Evolutionary conservation across 2,888 invertebrate species (phyloP), one percentile per base, ranked within the genome.

Genomic region (Sericinus montela): DNA sequence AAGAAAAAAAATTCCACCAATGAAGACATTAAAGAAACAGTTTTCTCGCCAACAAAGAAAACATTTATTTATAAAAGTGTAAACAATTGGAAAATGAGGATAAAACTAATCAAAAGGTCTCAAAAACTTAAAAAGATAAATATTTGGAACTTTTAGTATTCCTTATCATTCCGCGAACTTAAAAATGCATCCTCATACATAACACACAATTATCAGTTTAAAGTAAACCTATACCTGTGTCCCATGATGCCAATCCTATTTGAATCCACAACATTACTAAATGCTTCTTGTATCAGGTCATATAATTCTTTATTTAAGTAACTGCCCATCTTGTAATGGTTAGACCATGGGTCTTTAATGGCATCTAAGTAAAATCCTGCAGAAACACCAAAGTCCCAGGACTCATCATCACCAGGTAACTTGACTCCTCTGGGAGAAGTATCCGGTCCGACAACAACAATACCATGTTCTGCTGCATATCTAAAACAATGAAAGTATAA

Each of bases 341-440:
- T 93, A 29, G 93, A 93, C 98, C 98, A 99, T 13, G 97, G 97
- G n/a, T 94, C 93, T 62, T 93, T 90, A 0, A 93, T 93, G 4
- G 99, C 98, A 87, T 99, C 95, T 1, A 99, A 89, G 78, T 99
- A 99, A 80, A 98, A 98, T 0, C 98, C 97, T 54, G 99, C 99
- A 5, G 96, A 96, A 8, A 94, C 93, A 23, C 99, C 99, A 84
- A 99, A 97, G 80, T 98, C 98, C 92, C 95, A 98, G 13, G 92
- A 90, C 29, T 97, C 97, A 70, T 96, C 94, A 82, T 99, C 97
- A 0, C 98, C 98, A 11, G 95, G 93, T 50, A 99, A 92, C 62
- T 96, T 94, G 9, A 95, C 91, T 5, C 95, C 96, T 63, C 98
- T 91, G 1, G 99, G 99, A 59, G 98, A 98, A 0, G 99, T 99